These are phyloP conservation scores for Pocota personata DNA, from an alignment of 2,888 invertebrate species.

Conservation along the genomic window DNA sequence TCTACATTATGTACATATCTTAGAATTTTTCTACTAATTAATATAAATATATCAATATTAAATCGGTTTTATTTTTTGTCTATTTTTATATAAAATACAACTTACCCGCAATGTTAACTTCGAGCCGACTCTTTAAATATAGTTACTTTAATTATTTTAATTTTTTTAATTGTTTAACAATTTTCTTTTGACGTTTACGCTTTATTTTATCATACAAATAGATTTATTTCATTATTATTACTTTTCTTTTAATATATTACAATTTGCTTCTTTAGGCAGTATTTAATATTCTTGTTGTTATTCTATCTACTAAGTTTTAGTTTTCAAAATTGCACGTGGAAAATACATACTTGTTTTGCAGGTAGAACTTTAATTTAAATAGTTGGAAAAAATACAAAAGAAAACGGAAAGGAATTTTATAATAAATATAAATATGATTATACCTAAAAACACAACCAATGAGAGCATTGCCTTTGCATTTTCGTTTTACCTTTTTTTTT, in stretches of 20 bases:
- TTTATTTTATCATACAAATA: constrained; percentile 41
- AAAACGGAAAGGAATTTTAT: constrained; percentile 26
- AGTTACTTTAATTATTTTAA: constrained; percentile 69
- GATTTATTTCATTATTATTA: background rate
- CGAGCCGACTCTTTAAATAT: constrained; percentile 77
- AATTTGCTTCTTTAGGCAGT: constrained; percentile 56
- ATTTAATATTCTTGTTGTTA: constrained; percentile 35
- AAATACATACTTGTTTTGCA: constrained; percentile 23
- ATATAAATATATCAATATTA: constrained; percentile 43
- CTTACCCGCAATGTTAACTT: constrained; percentile 81
- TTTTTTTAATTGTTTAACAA: constrained; percentile 59
- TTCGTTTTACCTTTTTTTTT: constrained; percentile 55
- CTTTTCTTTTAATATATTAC: constrained; percentile 32
- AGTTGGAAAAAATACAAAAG: background rate
- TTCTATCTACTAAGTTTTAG: constrained; percentile 56
- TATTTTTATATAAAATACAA: constrained; percentile 64
- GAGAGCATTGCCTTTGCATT: constrained; percentile 81
- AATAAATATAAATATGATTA: constrained; percentile 77
- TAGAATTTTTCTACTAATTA: constrained; percentile 2
- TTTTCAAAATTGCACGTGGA: constrained; percentile 37
- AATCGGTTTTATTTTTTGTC: constrained; percentile 17
- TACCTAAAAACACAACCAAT: constrained; percentile 83
- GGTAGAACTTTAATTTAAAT: background rate
- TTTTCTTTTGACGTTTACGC: background rate
- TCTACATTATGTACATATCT: constrained; percentile 66